Conservation (phyloP, 35 echinoderm and acorn worm species). For the Stichopus chloronotus region DNA sequence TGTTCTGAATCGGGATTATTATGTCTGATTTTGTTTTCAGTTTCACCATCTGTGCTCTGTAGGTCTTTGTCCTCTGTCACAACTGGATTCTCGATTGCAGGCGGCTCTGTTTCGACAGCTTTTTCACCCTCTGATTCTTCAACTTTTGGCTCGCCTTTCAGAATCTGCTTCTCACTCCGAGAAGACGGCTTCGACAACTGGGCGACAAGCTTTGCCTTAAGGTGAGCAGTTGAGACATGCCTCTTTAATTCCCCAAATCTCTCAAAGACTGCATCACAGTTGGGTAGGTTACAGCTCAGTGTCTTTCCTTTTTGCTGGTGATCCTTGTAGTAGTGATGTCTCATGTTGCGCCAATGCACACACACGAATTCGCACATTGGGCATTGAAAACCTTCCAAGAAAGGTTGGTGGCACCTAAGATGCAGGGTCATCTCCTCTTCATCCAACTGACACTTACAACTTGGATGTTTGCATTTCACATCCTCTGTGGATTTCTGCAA, state of each 20-base stretch:
- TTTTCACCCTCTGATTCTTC: background rate
- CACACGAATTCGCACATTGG: constrained; percentile 65
- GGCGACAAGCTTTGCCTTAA: constrained; percentile 33
- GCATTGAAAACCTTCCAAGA: constrained; percentile 79
- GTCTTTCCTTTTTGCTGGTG: constrained; percentile 52
- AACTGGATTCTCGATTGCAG: background rate
- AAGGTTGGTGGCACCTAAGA: constrained; percentile 65
- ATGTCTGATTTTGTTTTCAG: background rate
- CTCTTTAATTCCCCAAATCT: constrained; percentile 55
- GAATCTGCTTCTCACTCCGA: background rate
- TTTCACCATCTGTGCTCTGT: background rate
- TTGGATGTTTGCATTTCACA: constrained; percentile 40
- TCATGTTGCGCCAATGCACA: constrained; percentile 87
- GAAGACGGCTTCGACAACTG: background rate
- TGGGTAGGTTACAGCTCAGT: constrained; percentile 57
- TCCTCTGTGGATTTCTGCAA: constrained; percentile 41
- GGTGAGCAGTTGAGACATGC: constrained; percentile 68
- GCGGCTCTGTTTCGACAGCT: background rate
- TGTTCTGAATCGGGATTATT: background rate
- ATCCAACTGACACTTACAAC: constrained; percentile 56
- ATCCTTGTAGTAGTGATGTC: constrained; percentile 67
- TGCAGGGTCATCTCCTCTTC: constrained; percentile 66
- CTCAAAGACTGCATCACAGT: constrained; percentile 56
- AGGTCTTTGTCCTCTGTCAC: background rate
- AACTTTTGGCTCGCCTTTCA: background rate